Conservation (phyloP, 2,113 vertebrate species). For the Lepus europaeus region DNA sequence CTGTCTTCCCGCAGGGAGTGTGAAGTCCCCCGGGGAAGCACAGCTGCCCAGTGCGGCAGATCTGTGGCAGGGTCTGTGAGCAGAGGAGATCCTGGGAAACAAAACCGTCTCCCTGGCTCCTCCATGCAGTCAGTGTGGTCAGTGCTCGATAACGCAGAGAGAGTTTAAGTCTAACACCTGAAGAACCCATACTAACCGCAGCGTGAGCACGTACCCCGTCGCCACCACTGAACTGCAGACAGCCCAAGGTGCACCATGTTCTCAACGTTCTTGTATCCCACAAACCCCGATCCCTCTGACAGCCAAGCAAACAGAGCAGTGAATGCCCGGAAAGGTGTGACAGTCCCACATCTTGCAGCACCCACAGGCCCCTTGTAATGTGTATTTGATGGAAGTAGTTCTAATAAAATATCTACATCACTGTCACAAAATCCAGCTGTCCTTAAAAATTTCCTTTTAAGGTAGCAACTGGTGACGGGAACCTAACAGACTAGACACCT, state of each 20-base stretch:
- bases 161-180: background rate
- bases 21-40: background rate
- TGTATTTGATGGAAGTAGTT: background rate
- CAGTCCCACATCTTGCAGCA: background rate
- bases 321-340: background rate
- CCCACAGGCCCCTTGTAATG: background rate
- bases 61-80: background rate
- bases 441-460: background rate
- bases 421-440: background rate
- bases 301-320: background rate
- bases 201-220: background rate
- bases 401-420: background rate
- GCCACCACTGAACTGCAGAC: rapidly evolving
- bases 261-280: background rate
- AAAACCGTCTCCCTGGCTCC: background rate
- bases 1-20: background rate
- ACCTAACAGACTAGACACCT: background rate
- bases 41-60: background rate
- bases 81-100: background rate
- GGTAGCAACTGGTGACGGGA: background rate
- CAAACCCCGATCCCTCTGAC: background rate
- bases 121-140: background rate
- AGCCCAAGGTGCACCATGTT: background rate
- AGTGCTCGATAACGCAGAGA: background rate
- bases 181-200: background rate